A percentile compares a stretch with the other conserved stretches of the same genome.
phyloP scores from a whole-genome alignment of 2,888 invertebrate genomes.

The Pollenia amentaria region DNA sequence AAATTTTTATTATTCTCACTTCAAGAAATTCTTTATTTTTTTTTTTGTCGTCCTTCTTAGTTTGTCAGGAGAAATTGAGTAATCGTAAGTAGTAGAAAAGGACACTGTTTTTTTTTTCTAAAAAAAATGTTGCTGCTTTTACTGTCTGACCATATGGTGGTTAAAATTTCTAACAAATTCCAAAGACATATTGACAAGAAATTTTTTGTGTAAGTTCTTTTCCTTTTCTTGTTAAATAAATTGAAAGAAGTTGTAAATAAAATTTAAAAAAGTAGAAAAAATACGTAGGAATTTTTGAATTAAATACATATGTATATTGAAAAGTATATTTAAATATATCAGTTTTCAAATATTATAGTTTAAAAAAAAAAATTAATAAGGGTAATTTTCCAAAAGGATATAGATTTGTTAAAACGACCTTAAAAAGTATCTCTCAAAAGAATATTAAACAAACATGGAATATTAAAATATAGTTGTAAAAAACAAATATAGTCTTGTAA shows the following conservation, averaged over 20 bases:
- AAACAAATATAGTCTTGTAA: too few relatives aligned
- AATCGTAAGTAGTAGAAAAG: constrained; percentile 43
- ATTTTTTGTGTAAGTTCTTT: not conserved
- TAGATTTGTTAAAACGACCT: too few relatives aligned
- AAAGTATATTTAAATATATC: too few relatives aligned
- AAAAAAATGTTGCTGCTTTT: constrained; percentile 21
- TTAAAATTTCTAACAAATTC: constrained; percentile 60
- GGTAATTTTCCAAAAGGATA: too few relatives aligned
- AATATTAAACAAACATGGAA: too few relatives aligned
- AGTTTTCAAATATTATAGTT: too few relatives aligned
- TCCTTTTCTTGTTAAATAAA: constrained; percentile 51
- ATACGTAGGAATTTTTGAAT: not conserved
- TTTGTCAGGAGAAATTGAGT: constrained; percentile 59
- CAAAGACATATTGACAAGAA: constrained; percentile 60
- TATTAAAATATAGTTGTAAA: too few relatives aligned
- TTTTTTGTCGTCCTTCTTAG: constrained; percentile 23
- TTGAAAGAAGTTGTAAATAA: constrained; percentile 46
- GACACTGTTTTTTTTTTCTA: constrained; percentile 27
- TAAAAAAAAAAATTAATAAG: too few relatives aligned
- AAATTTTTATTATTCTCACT: constrained; percentile 70
- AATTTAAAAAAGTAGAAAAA: not conserved
- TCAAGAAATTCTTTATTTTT: constrained; percentile 29
- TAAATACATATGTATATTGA: too few relatives aligned
- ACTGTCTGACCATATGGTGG: constrained; percentile 68
- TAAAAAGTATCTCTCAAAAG: too few relatives aligned